Conservation (phyloP, 2,888 invertebrate species). For the Silvanus unidentatus region DNA sequence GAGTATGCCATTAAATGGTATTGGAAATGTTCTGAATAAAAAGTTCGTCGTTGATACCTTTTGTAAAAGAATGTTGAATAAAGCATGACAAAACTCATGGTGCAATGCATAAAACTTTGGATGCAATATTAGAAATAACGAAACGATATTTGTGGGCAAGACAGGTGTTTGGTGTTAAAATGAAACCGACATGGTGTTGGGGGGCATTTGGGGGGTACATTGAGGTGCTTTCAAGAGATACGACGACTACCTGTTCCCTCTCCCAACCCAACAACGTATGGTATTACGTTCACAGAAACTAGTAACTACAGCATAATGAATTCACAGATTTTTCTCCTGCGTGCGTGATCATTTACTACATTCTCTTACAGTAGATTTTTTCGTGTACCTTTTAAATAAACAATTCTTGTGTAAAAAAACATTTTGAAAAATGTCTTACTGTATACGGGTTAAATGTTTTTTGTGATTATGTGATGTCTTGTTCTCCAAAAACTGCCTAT, state of each 20-base stretch:
- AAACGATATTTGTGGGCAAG: no score
- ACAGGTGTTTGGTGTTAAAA: no score
- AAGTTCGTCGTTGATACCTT: no score
- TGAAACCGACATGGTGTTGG: no score
- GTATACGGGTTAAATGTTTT: neutral
- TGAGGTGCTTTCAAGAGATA: slow-evolving; percentile 1
- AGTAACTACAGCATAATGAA: slow-evolving; percentile 19
- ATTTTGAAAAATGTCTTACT: slow-evolving; percentile 2
- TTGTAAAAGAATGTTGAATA: no score
- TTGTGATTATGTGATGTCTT: slow-evolving; percentile 4
- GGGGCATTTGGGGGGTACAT: no score
- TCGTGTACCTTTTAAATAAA: neutral
- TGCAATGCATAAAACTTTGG: no score
- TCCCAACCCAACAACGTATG: slow-evolving; percentile 25
- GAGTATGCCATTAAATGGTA: no score
- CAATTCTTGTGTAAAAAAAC: neutral
- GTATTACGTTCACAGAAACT: slow-evolving; percentile 30
- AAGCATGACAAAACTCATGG: no score
- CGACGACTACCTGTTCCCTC: slow-evolving; percentile 41
- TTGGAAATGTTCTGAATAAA: no score
- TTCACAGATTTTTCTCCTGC: slow-evolving; percentile 20
- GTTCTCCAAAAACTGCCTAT: no score
- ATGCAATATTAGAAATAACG: no score
- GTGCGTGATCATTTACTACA: slow-evolving; percentile 10
- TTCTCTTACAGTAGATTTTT: neutral